phyloP scores from a whole-genome alignment of 2,888 invertebrate genomes.

The Brachylomia viminalis region DNA sequence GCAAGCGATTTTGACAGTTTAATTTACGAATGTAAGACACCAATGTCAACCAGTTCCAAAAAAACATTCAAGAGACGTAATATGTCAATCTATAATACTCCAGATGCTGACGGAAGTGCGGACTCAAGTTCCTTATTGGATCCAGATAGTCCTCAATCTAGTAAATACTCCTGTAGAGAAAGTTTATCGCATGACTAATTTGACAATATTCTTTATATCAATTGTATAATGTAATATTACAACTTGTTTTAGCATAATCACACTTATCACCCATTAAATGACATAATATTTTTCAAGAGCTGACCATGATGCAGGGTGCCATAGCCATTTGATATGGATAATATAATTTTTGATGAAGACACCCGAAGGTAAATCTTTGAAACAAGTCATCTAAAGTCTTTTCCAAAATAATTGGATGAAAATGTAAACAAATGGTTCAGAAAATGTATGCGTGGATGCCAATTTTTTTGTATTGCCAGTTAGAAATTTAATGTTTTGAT shows the following conservation, averaged over 20 bases:
- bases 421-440: not conserved
- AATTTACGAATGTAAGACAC: slow-evolving; percentile 77
- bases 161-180: slow-evolving; percentile 73
- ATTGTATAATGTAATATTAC: not conserved
- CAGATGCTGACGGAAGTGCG: slow-evolving; percentile 77
- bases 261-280: slow-evolving; percentile 13
- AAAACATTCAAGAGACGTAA: slow-evolving; percentile 87
- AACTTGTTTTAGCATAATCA: slow-evolving; percentile 22
- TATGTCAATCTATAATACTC: slow-evolving; percentile 82
- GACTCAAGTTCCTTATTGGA: slow-evolving; percentile 70
- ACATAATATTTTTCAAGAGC: slow-evolving; percentile 13
- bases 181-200: slow-evolving; percentile 38
- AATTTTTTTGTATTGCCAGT: not conserved
- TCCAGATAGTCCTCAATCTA: slow-evolving; percentile 74
- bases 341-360: not conserved
- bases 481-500: not conserved
- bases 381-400: not conserved
- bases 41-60: slow-evolving; percentile 74
- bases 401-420: not conserved
- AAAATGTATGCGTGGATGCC: not conserved
- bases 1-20: slow-evolving; percentile 71
- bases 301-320: not conserved
- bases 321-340: slow-evolving; percentile 1
- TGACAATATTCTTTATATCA: not conserved
- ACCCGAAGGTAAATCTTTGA: not conserved